A percentile compares a stretch with the other conserved stretches of the same genome.
These are phyloP conservation scores for Latrodectus elegans DNA, from an alignment of 2,888 invertebrate genomes.

Conservation along the genomic window DNA sequence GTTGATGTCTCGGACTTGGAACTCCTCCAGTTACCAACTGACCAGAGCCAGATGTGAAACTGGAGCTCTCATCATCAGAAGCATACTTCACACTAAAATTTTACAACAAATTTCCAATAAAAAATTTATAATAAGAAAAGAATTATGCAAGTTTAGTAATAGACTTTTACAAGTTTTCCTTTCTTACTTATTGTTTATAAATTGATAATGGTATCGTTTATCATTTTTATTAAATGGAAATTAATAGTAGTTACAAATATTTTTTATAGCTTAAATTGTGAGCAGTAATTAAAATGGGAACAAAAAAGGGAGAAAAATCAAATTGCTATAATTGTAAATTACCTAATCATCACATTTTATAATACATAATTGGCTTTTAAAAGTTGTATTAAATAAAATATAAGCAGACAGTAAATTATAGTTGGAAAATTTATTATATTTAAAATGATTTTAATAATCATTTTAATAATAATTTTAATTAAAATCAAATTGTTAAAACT, in stretches of 20 bases:
- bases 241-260: not conserved
- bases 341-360: no score
- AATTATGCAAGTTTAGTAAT: not conserved
- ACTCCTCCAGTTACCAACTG: constrained; percentile 30
- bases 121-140: not conserved
- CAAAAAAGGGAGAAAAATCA: no score
- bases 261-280: no score
- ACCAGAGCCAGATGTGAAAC: constrained; percentile 67
- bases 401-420: no score
- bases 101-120: not conserved
- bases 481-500: no score
- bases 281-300: no score
- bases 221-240: not conserved
- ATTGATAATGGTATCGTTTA: not conserved
- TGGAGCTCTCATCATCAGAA: constrained; percentile 73
- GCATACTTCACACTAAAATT: constrained; percentile 72
- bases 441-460: no score
- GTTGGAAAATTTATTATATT: no score
- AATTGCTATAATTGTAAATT: no score
- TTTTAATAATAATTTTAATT: no score
- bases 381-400: no score
- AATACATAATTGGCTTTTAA: no score
- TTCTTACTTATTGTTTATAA: not conserved
- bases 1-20: constrained; percentile 46
- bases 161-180: not conserved